phyloP scores from a whole-genome alignment of 1,140 invertebrate species.

The Drosophila novamexicana region DNA sequence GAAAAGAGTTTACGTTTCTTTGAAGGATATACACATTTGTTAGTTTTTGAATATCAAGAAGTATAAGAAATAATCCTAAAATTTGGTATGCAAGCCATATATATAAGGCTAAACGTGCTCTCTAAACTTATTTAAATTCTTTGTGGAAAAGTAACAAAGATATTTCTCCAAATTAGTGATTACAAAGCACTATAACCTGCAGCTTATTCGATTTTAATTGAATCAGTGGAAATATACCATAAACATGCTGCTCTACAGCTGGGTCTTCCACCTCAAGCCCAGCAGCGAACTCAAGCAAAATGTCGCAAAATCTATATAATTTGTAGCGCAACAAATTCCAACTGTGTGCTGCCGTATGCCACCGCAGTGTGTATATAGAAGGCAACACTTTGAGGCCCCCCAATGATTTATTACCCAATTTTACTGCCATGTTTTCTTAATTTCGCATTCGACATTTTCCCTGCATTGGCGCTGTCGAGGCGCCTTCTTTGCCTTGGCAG shows the following conservation, averaged over 20 bases:
- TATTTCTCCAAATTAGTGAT: not conserved
- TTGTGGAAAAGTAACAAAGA: too few species aligned
- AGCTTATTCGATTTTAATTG: slow-evolving; percentile 9
- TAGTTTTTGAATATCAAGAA: too few species aligned
- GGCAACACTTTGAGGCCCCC: slow-evolving; percentile 76
- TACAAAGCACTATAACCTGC: not conserved
- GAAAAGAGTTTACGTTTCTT: too few species aligned
- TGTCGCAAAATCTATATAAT: slow-evolving; percentile 72
- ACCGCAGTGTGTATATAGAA: slow-evolving; percentile 27
- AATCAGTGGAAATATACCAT: not conserved
- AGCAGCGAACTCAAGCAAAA: not conserved
- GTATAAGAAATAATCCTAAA: too few species aligned
- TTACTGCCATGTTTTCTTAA: slow-evolving; percentile 84
- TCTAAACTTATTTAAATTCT: too few species aligned
- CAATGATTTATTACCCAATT: slow-evolving; percentile 82
- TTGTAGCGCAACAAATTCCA: slow-evolving; percentile 75
- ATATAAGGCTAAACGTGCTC: too few species aligned
- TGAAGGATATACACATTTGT: too few species aligned
- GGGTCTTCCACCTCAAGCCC: not conserved
- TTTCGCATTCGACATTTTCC: slow-evolving; percentile 83
- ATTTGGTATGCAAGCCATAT: too few species aligned
- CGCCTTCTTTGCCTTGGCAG: slow-evolving; percentile 59
- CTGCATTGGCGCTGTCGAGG: slow-evolving; percentile 34
- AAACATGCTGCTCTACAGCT: not conserved
- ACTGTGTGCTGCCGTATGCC: slow-evolving; percentile 36